These are phyloP conservation scores for Antheraea yamamai DNA, from an alignment of 2,888 invertebrate genomes.

Conservation along the genomic window DNA sequence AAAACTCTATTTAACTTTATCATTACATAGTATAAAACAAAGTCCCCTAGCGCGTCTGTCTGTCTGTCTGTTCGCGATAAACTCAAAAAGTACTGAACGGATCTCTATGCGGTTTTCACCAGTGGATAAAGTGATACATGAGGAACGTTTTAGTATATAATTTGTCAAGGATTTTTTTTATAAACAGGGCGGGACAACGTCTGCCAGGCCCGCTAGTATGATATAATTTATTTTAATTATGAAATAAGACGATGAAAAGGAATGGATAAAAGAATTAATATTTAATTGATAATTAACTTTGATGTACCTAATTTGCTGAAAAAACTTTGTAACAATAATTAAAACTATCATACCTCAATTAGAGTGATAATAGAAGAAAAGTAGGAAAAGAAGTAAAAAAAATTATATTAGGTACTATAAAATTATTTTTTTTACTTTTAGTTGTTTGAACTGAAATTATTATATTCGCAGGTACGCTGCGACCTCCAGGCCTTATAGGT, in stretches of 20 bases:
- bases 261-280: neutral
- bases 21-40: too few species aligned
- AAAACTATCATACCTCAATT: neutral
- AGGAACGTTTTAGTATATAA: too few species aligned
- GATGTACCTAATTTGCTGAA: neutral
- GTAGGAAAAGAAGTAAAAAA: neutral
- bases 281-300: too few species aligned
- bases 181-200: too few species aligned
- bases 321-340: neutral
- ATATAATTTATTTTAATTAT: too few species aligned
- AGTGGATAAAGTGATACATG: too few species aligned
- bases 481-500: constrained; percentile 95
- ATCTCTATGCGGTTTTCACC: too few species aligned
- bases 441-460: neutral
- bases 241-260: neutral
- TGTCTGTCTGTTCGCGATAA: too few species aligned
- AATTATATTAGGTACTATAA: neutral
- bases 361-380: neutral
- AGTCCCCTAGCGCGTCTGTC: too few species aligned
- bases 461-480: constrained; percentile 87
- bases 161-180: too few species aligned
- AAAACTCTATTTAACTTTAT: neutral
- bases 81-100: too few species aligned
- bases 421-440: neutral
- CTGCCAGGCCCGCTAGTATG: too few species aligned